Evolutionary conservation across 2,888 invertebrate genomes (phyloP), one percentile per base, ranked within the genome.

Genomic region (Mesochorus sp.): DNA sequence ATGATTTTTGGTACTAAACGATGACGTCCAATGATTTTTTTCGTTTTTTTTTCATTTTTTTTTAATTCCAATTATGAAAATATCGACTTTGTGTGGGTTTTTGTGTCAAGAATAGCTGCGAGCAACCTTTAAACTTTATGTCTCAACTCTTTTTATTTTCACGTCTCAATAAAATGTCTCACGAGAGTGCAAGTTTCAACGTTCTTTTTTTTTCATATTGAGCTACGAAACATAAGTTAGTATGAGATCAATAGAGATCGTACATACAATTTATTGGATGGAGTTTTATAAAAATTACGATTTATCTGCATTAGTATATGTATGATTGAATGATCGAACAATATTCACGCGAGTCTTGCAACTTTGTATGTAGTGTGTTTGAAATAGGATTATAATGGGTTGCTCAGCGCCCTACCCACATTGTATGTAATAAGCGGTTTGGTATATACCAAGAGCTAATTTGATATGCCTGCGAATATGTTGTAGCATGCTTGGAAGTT

Each of bases 1-100:
- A 66, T 66, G 47, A 57, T 76, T 70, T 37, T 49, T 55, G 26
- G 34, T 68, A 42, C 26, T 59, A 12, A 28, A 67, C 14, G 51
- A 67, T 59, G 34, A 24, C 44, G 34, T 57, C 12, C 44, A n/a
- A 19, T n/a, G 10, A 68, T 67, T 73, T 73, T 57, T 44, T 57
- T 14, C 49, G 21, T 12, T 19, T 10, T n/a, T 44, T 10, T 28
- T 19, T 4, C 5, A 53, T 53, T 31, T 6, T 12, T n/a, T 10
- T 26, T 26, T 12, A 39, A 39, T 51, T 6, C 26, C n/a, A n/a
- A n/a, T n/a, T n/a, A n/a, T n/a, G n/a, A n/a, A n/a, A n/a, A n/a
- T n/a, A n/a, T n/a, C n/a, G n/a, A n/a, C n/a, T n/a, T n/a, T n/a
- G n/a, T n/a, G n/a, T n/a, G n/a, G n/a, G n/a, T n/a, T n/a, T n/a